Evolutionary conservation across 2,113 vertebrate species (phyloP).

Genomic region (Serinus canaria): DNA sequence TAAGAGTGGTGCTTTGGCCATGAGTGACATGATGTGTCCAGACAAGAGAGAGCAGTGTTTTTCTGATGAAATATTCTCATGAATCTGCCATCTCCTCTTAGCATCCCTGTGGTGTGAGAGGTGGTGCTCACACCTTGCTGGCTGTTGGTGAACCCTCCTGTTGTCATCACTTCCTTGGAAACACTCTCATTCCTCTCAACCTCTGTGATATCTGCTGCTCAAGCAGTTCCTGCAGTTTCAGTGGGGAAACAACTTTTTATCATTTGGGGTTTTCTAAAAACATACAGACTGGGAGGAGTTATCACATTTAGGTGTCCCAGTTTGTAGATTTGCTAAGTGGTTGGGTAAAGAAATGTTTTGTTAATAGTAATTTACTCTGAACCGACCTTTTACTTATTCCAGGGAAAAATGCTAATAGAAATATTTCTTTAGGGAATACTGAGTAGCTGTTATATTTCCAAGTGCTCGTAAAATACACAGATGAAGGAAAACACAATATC

Average conservation of each 20-base stretch:
- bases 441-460: neutral
- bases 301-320: neutral
- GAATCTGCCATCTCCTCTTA: neutral
- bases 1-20: neutral
- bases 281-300: neutral
- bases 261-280: neutral
- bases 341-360: neutral
- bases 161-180: neutral
- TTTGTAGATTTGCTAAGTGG: accelerated
- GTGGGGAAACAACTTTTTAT: neutral
- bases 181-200: neutral
- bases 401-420: neutral
- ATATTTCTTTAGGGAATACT: neutral
- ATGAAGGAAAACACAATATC: neutral
- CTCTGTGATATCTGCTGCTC: neutral
- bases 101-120: neutral
- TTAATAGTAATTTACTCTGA: neutral
- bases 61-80: neutral
- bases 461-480: neutral
- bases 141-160: neutral
- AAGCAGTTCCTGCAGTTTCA: neutral
- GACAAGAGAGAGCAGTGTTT: neutral
- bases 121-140: neutral
- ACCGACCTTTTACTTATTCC: neutral
- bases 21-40: neutral